Evolutionary conservation across 2,113 vertebrate species (phyloP), one percentile per base, ranked within the genome.

Genomic region (Macroglossus sobrinus): DNA sequence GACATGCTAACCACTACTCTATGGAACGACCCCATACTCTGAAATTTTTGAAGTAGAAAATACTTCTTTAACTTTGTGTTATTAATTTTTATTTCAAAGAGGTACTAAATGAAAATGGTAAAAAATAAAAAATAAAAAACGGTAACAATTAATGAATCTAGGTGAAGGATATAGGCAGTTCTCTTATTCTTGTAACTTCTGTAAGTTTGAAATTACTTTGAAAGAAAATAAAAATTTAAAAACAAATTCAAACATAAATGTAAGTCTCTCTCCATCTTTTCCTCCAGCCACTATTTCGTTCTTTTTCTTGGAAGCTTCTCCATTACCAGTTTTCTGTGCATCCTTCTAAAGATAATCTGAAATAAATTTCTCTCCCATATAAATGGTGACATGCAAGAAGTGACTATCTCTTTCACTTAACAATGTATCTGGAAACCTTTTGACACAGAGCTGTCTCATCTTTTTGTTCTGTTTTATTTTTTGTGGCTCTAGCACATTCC

Each of bases 301-400:
- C 30, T 64, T 55, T 82, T 88, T 85, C 45, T 92, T 24, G 21
- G 92, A 80, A 69, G 38, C 43, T 30, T 47, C 33, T 0, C 7
- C 33, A 59, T 69, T 84, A 71, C 69, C 13, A 12, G 84, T 43
- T 97, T 95, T 88, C 87, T 81, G 82, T 86, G 40, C n/a, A 35
- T 78, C 38, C 84, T 89, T 92, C 76, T 78, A 69, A 96, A 95
- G 78, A 88, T 53, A 82, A 71, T 80, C 76, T 24, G 19, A 66
- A 19, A 86, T 19, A 66, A 18, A 75, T 90, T 76, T 78, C 59
- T 33, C 69, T 93, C 80, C 82, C 18, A 33, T 38, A 6, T 28
- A 68, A 45, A 26, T n/a, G 59, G 33, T 4, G 6, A 26, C 30
- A 21, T 74, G 50, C 50, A 16, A 50, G 50, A 50, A 50, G 50